phyloP scores from a whole-genome alignment of 2,113 vertebrate genomes.

The Laticauda colubrina region DNA sequence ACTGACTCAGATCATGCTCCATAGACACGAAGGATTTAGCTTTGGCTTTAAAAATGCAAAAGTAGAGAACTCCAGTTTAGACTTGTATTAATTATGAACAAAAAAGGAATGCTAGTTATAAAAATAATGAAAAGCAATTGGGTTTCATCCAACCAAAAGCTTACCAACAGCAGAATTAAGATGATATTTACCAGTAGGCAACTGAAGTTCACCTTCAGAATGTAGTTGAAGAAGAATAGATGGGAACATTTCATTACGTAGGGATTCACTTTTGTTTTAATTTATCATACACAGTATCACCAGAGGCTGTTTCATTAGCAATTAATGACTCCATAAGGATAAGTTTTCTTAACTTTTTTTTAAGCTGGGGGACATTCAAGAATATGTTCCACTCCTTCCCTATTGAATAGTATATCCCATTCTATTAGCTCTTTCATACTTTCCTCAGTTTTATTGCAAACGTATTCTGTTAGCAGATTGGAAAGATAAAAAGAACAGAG shows the following conservation, averaged over 20 bases:
- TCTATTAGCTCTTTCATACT: neutral
- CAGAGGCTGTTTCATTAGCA: neutral
- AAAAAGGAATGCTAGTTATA: neutral
- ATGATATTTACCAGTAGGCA: neutral
- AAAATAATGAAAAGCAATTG: neutral
- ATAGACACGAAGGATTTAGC: neutral
- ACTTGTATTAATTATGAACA: constrained; percentile 8
- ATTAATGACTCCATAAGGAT: neutral
- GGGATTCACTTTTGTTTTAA: neutral
- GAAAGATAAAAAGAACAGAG: neutral
- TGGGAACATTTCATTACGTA: neutral
- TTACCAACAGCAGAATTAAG: neutral
- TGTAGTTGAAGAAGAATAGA: neutral
- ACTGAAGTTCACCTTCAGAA: neutral
- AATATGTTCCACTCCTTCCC: neutral
- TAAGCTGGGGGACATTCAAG: neutral
- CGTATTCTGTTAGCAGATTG: neutral
- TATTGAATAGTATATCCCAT: neutral
- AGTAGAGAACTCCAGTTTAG: neutral
- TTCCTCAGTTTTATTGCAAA: neutral
- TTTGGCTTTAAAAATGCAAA: neutral
- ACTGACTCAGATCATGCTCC: neutral
- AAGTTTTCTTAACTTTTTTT: neutral
- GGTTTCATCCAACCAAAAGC: neutral
- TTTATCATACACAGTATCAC: neutral